A percentile compares a stretch with the other conserved stretches of the same genome.
Conservation (phyloP, 2,797 vertebrate species). For the Ctenopoma kingsleyae region DNA sequence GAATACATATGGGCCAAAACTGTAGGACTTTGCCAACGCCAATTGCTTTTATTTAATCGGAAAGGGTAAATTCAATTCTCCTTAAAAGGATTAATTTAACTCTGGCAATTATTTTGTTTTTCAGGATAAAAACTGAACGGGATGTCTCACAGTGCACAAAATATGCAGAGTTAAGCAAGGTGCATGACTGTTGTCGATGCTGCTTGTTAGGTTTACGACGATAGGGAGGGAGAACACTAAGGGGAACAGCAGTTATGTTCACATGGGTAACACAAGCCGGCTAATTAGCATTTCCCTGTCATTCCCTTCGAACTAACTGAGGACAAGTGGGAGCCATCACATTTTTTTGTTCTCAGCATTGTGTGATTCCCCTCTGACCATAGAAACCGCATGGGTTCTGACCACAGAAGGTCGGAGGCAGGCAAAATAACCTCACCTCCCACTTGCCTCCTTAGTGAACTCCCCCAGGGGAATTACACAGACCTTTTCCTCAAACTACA, state of each 20-base stretch:
- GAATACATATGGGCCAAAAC: conserved; percentile 32
- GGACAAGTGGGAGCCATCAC: conserved; percentile 72
- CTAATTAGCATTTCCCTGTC: conserved; percentile 77
- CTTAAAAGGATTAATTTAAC: conserved; percentile 45
- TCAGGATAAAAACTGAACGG: conserved; percentile 37
- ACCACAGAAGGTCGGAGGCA: conserved; percentile 63
- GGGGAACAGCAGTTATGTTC: conserved; percentile 66
- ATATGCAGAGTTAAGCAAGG: conserved; percentile 71
- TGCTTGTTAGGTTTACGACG: conserved; percentile 61
- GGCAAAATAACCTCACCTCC: conserved; percentile 40
- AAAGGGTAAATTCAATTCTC: conserved; percentile 37
- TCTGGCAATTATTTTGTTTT: conserved; percentile 32
- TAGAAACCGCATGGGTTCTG: conserved; percentile 58
- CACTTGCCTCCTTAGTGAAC: conserved; percentile 19
- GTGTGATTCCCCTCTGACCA: conserved; percentile 59
- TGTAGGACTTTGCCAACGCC: conserved; percentile 20
- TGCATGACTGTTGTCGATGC: conserved; percentile 58
- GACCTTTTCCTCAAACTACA: conserved; percentile 45
- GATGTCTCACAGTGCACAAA: conserved; percentile 48
- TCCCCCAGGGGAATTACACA: conserved; percentile 24
- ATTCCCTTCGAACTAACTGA: conserved; percentile 72
- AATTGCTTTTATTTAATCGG: conserved; percentile 38
- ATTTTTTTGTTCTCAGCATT: conserved; percentile 72
- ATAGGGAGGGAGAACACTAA: conserved; percentile 50
- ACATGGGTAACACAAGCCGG: conserved; percentile 67